Evolutionary conservation across 2,888 invertebrate genomes (phyloP).

Genomic region (Dasysyrphus albostriatus): DNA sequence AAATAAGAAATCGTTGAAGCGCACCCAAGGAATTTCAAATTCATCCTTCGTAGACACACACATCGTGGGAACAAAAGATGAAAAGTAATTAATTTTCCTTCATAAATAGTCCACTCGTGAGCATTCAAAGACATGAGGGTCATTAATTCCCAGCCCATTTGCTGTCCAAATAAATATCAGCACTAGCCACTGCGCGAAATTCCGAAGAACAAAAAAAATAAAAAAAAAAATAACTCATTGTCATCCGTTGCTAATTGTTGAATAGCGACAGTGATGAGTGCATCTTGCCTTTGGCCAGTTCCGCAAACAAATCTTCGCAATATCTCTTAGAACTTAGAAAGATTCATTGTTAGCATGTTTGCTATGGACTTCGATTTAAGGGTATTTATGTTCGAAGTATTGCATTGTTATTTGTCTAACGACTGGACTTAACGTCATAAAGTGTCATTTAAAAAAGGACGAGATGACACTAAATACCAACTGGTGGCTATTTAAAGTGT

Average conservation of each 20-base stretch:
- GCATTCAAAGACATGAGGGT: conserved; percentile 43
- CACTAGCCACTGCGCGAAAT: conserved; percentile 46
- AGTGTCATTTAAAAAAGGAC: conserved; percentile 61
- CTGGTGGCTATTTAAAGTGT: conserved; percentile 41
- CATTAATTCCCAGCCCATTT: conserved; percentile 70
- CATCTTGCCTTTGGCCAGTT: conserved; percentile 43
- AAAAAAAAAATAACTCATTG: conserved; percentile 45
- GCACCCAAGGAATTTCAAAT: conserved; percentile 9
- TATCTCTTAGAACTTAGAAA: conserved; percentile 12
- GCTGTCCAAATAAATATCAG: conserved; percentile 60
- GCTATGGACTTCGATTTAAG: conserved; percentile 64
- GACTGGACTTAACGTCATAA: conserved; percentile 66
- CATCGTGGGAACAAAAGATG: conserved; percentile 55
- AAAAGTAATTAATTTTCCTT: conserved; percentile 56
- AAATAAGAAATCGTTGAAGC: conserved; percentile 16
- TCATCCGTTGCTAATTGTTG: conserved; percentile 68
- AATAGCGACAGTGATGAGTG: conserved; percentile 40
- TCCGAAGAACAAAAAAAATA: conserved; percentile 3
- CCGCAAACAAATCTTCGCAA: conserved; percentile 68
- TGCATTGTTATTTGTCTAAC: conserved; percentile 41
- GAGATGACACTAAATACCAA: conserved; percentile 69
- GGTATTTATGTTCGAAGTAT: conserved; percentile 66
- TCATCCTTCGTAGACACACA: neutral
- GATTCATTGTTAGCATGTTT: conserved; percentile 51
- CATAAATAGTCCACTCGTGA: conserved; percentile 50